A percentile compares a stretch with the other conserved stretches of the same genome.
Conservation (phyloP, 2,797 vertebrate genomes). For the Anas bahamensis region DNA sequence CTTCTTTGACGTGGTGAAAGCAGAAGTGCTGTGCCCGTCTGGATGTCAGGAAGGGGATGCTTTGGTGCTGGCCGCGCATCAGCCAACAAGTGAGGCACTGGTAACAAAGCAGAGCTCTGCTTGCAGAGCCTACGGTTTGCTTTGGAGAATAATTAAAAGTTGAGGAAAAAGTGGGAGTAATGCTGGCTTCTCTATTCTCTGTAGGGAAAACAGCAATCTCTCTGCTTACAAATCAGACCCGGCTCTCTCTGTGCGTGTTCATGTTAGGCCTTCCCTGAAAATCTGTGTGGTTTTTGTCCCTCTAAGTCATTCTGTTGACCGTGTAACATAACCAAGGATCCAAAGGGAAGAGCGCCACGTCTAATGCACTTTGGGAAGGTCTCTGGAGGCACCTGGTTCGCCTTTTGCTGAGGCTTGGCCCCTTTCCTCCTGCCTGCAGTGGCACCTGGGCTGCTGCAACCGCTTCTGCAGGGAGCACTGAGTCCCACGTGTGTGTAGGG, state of each 20-base stretch:
- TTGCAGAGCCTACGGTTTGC: neutral
- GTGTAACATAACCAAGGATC: neutral
- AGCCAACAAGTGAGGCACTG: neutral
- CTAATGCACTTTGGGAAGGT: neutral
- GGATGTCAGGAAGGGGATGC: neutral
- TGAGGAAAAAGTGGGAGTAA: neutral
- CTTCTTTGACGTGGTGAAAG: neutral
- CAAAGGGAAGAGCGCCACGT: neutral
- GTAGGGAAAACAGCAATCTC: neutral
- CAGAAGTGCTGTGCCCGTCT: neutral
- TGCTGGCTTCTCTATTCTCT: neutral
- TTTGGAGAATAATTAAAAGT: neutral
- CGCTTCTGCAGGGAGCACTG: rapidly evolving
- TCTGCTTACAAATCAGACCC: neutral
- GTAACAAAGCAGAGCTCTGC: neutral
- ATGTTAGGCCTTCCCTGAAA: neutral
- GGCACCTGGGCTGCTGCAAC: neutral
- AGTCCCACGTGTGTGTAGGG: rapidly evolving
- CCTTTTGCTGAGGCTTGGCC: neutral
- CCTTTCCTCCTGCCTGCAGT: neutral
- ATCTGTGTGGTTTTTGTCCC: rapidly evolving
- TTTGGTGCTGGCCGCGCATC: rapidly evolving
- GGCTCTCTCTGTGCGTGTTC: neutral
- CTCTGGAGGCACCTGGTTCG: neutral
- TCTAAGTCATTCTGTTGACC: neutral